Evolutionary conservation across 2,797 vertebrate species (phyloP).

Genomic region (Pseudotriccus pelzelni): DNA sequence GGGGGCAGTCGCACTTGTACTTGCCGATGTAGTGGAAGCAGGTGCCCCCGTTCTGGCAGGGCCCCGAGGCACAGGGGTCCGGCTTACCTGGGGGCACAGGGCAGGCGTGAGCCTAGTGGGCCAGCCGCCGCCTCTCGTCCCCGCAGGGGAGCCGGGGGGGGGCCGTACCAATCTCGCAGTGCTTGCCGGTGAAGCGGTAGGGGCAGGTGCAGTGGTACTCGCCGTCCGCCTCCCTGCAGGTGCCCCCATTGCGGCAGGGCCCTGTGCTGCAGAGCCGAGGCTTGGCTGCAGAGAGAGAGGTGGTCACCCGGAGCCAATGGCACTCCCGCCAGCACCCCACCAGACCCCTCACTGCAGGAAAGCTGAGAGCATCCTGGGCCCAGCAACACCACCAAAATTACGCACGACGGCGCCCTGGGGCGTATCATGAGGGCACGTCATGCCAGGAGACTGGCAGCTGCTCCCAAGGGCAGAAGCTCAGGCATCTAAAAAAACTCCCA

Average conservation of each 20-base stretch:
- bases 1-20: conserved; percentile 95
- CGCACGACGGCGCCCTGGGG: not conserved
- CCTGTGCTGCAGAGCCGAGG: conserved; percentile 88
- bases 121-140: not conserved
- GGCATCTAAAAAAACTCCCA: not conserved
- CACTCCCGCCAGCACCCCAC: not conserved
- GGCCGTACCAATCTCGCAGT: conserved; percentile 92
- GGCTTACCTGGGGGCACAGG: conserved; percentile 87
- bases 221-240: conserved; percentile 87
- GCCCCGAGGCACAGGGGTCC: conserved; percentile 92
- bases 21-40: conserved; percentile 99
- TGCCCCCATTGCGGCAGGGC: conserved; percentile 94
- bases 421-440: accelerated
- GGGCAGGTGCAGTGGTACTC: conserved; percentile 92
- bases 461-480: not conserved
- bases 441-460: not conserved
- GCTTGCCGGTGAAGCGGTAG: conserved; percentile 92
- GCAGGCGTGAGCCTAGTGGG: not conserved
- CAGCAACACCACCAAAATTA: not conserved
- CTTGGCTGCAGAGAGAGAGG: conserved; percentile 80
- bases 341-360: accelerated
- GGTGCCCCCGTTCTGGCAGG: conserved; percentile 93
- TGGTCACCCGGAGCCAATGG: not conserved
- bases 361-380: not conserved
- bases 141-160: not conserved